Percentiles rank a stretch among this genome's conserved stretches.
These are phyloP conservation scores for Lycorma delicatula DNA, from an alignment of 1,140 invertebrate species.

Conservation along the genomic window DNA sequence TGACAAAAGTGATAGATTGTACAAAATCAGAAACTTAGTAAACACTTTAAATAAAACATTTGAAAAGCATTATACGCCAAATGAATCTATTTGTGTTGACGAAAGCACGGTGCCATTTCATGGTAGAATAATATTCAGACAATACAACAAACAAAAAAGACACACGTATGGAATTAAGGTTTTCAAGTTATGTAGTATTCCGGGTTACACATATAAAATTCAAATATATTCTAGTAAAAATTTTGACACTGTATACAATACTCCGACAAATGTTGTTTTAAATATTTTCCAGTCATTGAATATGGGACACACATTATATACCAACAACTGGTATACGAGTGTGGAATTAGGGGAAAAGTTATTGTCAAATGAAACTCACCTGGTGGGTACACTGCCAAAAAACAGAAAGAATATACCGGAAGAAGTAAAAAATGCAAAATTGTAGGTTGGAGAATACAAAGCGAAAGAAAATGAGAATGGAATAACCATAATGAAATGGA, in stretches of 20 bases:
- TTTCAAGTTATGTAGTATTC: conserved; percentile 27
- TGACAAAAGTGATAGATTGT: not conserved
- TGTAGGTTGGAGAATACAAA: conserved; percentile 34
- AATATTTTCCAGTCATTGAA: conserved; percentile 13
- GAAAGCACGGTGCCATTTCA: conserved; percentile 30
- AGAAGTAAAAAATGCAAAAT: conserved; percentile 33
- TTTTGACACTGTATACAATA: not conserved
- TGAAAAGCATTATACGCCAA: conserved; percentile 8
- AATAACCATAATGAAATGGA: conserved; percentile 38
- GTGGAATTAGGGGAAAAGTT: conserved; percentile 36
- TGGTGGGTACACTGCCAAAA: conserved; percentile 38
- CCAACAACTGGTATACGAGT: conserved; percentile 36
- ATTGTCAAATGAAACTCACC: conserved; percentile 38
- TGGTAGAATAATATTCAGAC: conserved; percentile 31
- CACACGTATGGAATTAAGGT: conserved; percentile 33
- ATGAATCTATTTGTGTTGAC: conserved; percentile 24
- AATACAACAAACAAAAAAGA: conserved; percentile 32
- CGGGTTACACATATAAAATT: conserved; percentile 12
- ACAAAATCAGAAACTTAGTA: not conserved
- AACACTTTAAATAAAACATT: not conserved
- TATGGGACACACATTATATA: conserved; percentile 12
- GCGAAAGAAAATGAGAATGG: conserved; percentile 32
- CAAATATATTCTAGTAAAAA: conserved; percentile 18
- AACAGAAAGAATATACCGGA: conserved; percentile 35
- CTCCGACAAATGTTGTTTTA: conserved; percentile 11